Evolutionary conservation across 2,113 vertebrate genomes (phyloP).

Genomic region (Triplophysa siluroides): DNA sequence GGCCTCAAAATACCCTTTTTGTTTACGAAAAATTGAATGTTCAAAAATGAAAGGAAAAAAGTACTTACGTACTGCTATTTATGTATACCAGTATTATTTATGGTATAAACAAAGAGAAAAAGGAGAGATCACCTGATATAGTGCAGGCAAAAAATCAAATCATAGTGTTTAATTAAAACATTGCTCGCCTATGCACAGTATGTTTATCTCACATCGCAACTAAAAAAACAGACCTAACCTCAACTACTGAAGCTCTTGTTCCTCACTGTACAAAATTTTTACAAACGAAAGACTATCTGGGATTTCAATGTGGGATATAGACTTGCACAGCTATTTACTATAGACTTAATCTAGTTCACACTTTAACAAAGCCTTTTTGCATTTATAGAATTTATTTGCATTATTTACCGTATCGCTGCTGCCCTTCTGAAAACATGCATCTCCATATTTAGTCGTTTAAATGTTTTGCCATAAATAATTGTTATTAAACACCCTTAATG

Average conservation of each 20-base stretch:
- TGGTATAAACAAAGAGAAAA: constrained; percentile 9
- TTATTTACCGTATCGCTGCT: too few relatives aligned
- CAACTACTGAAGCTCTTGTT: background rate
- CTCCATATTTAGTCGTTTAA: too few relatives aligned
- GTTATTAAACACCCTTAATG: too few relatives aligned
- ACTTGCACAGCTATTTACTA: too few relatives aligned
- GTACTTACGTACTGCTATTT: background rate
- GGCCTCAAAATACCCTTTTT: constrained; percentile 71
- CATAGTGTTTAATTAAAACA: background rate
- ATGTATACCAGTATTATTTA: background rate
- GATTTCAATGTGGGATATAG: background rate
- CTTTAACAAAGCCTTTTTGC: too few relatives aligned
- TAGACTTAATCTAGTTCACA: too few relatives aligned
- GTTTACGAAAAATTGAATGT: constrained; percentile 46
- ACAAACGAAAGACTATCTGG: background rate
- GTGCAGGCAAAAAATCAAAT: background rate
- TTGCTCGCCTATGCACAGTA: background rate
- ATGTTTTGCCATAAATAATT: too few relatives aligned
- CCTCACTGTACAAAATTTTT: background rate
- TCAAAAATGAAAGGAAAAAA: constrained; percentile 1
- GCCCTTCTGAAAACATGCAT: too few relatives aligned
- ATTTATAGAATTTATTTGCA: too few relatives aligned
- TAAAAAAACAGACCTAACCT: background rate
- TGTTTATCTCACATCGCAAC: background rate
- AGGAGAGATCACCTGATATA: constrained; percentile 29